phyloP scores from a whole-genome alignment of 2,888 invertebrate genomes.

The Abrostola tripartita region DNA sequence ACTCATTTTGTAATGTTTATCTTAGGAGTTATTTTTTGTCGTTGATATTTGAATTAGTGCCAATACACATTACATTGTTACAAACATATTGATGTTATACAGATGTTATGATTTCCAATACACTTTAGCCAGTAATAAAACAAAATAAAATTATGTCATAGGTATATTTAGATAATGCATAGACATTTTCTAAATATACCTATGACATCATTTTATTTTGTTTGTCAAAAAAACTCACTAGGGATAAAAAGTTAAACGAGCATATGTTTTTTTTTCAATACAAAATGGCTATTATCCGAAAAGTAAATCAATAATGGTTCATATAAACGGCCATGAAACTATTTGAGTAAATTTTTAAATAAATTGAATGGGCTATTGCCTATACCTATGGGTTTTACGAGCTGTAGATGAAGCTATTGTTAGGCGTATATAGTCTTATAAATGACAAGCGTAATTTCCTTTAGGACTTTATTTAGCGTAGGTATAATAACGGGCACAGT shows the following conservation, averaged over 20 bases:
- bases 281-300: slow-evolving; percentile 21
- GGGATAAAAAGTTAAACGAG: slow-evolving; percentile 27
- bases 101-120: slow-evolving; percentile 24
- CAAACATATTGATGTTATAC: slow-evolving; percentile 38
- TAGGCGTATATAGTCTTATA: slow-evolving; percentile 16
- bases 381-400: slow-evolving; percentile 20
- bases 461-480: not conserved
- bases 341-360: slow-evolving; percentile 44
- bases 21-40: slow-evolving; percentile 49
- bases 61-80: slow-evolving; percentile 53
- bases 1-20: slow-evolving; percentile 50
- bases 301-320: slow-evolving; percentile 38
- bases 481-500: no score
- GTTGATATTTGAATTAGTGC: slow-evolving; percentile 66
- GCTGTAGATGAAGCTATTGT: slow-evolving; percentile 33
- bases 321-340: slow-evolving; percentile 48
- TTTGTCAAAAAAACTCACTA: slow-evolving; percentile 23
- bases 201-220: no score
- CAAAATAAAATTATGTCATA: slow-evolving; percentile 25
- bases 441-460: slow-evolving; percentile 14
- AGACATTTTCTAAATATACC: no score
- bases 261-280: slow-evolving; percentile 32
- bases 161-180: slow-evolving; percentile 31
- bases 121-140: slow-evolving; percentile 12
- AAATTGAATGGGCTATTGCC: slow-evolving; percentile 35